A percentile compares a stretch with the other conserved stretches of the same genome.
Evolutionary conservation across 2,797 vertebrate species (phyloP).

Genomic region (Falco concolor): DNA sequence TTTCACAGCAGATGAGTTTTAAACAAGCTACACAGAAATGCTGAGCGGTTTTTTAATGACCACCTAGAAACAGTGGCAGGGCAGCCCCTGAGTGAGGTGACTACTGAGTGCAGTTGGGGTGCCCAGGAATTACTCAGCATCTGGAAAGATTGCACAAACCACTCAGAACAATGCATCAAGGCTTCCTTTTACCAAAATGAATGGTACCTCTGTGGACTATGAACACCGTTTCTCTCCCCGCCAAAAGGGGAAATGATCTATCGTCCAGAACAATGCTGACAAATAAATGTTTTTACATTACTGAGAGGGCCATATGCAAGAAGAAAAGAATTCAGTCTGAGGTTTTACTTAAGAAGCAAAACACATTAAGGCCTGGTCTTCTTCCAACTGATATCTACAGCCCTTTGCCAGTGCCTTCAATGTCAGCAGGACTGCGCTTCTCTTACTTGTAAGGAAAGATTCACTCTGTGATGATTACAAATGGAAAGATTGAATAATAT

Average conservation of each 20-base stretch:
- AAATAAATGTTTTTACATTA: neutral
- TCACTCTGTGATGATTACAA: neutral
- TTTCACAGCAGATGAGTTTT: neutral
- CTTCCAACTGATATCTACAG: neutral
- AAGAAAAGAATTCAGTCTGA: neutral
- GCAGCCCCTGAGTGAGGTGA: neutral
- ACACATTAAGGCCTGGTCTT: neutral
- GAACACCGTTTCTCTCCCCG: fast-evolving
- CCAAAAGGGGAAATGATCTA: neutral
- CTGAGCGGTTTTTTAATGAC: neutral
- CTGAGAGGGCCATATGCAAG: neutral
- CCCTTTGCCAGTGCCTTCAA: neutral
- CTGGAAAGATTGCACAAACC: neutral
- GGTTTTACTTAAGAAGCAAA: neutral
- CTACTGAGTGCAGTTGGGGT: neutral
- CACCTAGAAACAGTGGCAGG: neutral
- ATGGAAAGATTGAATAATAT: neutral
- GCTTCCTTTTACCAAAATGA: neutral
- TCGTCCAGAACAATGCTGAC: neutral
- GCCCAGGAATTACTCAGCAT: neutral
- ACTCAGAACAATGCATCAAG: neutral
- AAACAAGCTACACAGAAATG: neutral
- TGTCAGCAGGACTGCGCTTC: neutral
- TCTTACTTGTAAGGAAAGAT: neutral
- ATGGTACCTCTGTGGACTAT: neutral